A percentile compares a stretch with the other conserved stretches of the same genome.
Evolutionary conservation across 2,888 invertebrate species (phyloP).

Genomic region (Dysmachus trigonus): DNA sequence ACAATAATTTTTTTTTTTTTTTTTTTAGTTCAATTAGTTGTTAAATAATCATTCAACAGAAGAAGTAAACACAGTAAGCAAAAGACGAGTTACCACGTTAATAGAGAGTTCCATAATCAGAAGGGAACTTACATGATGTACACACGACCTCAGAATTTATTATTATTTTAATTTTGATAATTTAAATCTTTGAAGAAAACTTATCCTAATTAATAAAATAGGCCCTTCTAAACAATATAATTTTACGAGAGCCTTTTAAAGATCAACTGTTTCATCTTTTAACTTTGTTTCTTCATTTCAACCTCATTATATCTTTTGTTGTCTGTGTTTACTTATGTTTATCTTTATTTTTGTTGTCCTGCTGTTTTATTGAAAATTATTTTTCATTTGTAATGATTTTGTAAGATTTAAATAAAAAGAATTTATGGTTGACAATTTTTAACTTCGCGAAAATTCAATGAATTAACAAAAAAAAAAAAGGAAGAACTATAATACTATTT

Average conservation of each 20-base stretch:
- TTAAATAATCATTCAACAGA: constrained; percentile 1
- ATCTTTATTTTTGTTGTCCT: not conserved
- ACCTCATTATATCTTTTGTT: not conserved
- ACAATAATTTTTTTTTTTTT: not conserved
- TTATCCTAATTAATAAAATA: not conserved
- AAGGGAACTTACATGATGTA: not conserved
- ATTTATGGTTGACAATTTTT: not conserved
- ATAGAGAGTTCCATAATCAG: not conserved
- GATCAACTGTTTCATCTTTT: not conserved
- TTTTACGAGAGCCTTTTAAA: not conserved
- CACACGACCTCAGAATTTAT: not conserved
- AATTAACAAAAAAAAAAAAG: not conserved
- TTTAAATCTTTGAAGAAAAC: not conserved
- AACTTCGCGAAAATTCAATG: not conserved
- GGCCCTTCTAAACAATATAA: not conserved
- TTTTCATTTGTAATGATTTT: constrained; percentile 27
- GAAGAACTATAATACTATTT: not conserved
- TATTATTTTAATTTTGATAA: not conserved
- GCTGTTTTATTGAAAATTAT: not conserved
- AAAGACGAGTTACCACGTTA: constrained; percentile 7
- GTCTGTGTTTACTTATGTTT: not conserved
- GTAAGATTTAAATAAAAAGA: constrained; percentile 23
- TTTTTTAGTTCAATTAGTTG: constrained; percentile 32
- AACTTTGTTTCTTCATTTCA: not conserved
- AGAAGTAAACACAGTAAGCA: not conserved